These are phyloP conservation scores for Heteronetta atricapilla DNA, from an alignment of 2,113 vertebrate genomes.

Conservation along the genomic window DNA sequence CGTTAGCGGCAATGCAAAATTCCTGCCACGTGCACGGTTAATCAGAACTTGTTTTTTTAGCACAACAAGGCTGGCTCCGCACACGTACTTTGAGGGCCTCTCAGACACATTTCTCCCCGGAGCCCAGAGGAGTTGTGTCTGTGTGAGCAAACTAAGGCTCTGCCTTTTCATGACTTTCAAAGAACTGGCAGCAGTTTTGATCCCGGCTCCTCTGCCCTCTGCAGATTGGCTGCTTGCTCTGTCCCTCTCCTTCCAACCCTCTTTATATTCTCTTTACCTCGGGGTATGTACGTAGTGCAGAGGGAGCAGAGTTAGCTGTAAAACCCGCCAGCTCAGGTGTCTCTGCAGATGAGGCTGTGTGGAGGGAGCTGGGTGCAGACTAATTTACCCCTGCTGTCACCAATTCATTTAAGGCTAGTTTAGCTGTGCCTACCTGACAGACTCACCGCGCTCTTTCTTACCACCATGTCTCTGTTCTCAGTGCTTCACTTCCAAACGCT, in stretches of 20 bases:
- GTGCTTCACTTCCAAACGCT: not conserved
- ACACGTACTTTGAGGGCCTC: not conserved
- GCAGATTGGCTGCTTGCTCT: not conserved
- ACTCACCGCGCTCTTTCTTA: not conserved
- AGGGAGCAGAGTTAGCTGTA: not conserved
- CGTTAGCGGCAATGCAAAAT: not conserved
- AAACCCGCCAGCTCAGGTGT: not conserved
- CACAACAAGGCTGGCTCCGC: constrained; percentile 26
- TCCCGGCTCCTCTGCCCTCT: not conserved
- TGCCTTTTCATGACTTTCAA: constrained; percentile 52
- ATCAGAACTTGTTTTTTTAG: constrained; percentile 19
- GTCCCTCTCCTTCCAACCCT: not conserved
- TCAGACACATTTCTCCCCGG: not conserved
- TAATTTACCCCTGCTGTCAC: not conserved
- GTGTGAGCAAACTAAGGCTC: constrained; percentile 18
- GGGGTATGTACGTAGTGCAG: not conserved
- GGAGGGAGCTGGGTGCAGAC: not conserved
- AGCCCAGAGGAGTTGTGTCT: constrained; percentile 31
- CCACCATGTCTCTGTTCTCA: rapidly evolving
- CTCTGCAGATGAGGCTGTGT: not conserved
- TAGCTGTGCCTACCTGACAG: not conserved
- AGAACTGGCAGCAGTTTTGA: not conserved
- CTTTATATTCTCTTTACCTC: constrained; percentile 46
- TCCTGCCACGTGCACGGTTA: constrained; percentile 34
- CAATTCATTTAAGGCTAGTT: not conserved